Base-by-base conservation (phyloP, 2,113 vertebrate genomes). In the Macrotis lagotis region DNA sequence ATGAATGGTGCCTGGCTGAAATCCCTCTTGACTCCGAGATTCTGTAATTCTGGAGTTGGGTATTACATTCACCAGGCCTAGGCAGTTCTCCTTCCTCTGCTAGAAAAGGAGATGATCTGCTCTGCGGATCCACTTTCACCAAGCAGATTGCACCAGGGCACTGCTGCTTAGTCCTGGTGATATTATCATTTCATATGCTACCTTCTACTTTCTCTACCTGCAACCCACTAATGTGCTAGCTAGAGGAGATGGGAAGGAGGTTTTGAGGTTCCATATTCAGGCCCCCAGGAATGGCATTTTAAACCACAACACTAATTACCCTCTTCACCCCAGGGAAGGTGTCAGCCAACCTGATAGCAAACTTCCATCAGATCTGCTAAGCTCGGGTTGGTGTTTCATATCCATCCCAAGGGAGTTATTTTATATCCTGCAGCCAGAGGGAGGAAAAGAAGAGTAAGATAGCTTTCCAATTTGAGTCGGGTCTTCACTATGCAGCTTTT, bases 321-420 rank as follows among this genome's bases (percentile, higher is more conserved):
- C 8, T 92, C 52, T 93, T 93, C 10, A 24, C 50, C 90, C 25
- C 66, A 83, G 25, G 89, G 48, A 97, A 91, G 28, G 88, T 89
- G 8, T 37, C 74, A 88, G 55, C 37, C 88, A 83, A 88, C 26
- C 0, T 0, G 88, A 31, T n/a, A 92, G 7, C 19, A 28, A 74
- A 51, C 51, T 88, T 53, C 31, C 37, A 48, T 37, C 44, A 26
- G 31, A 90, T 25, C 4, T 16, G 44, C 48, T 89, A 90, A 51
- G 3, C 37, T 50, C n/a, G 37, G 10, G 66, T 44, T 83, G 37
- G 66, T 44, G n/a, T 83, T 83, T 83, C 66, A 83, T 83, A 83
- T 83, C 66, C 66, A 8, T 44, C 2, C 16, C 8, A 48, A 37
- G 0, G 11, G 16, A 83, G 49, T 24, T 48, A 50, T 48, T 31